phyloP scores from a whole-genome alignment of 2,797 vertebrate species.

The Gadopsis bispinosus region DNA sequence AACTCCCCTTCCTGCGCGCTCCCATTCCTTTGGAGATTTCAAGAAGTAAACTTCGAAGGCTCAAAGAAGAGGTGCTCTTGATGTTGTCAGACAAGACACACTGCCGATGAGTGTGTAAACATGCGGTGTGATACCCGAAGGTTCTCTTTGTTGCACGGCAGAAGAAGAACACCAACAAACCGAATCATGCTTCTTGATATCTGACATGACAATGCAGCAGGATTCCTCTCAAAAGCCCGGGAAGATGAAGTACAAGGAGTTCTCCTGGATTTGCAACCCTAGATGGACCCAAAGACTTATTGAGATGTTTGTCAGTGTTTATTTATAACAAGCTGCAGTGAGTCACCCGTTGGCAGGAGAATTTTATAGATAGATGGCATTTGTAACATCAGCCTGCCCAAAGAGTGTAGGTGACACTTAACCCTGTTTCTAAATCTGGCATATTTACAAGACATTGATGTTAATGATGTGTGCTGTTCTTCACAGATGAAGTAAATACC shows the following conservation, averaged over 20 bases:
- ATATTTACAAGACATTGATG: too few species aligned
- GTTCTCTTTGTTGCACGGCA: neutral
- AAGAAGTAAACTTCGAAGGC: neutral
- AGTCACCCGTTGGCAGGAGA: neutral
- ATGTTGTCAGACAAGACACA: neutral
- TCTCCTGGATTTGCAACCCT: neutral
- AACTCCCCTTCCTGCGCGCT: neutral
- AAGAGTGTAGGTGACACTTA: too few species aligned
- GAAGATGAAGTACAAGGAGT: neutral
- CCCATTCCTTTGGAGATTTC: neutral
- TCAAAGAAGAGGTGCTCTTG: neutral
- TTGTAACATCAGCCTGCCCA: neutral
- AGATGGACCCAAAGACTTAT: neutral
- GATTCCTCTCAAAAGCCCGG: neutral
- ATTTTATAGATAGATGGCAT: neutral
- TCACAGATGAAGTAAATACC: too few species aligned
- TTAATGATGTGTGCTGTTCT: too few species aligned
- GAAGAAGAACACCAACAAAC: neutral
- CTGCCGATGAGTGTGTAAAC: neutral
- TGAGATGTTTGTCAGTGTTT: slow-evolving; percentile 1
- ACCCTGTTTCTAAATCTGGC: too few species aligned
- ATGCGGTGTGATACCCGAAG: neutral
- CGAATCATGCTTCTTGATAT: neutral
- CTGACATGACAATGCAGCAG: neutral
- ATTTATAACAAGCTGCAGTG: neutral